Evolutionary conservation across 2,113 vertebrate species (phyloP), one percentile per base, ranked within the genome.

Genomic region (Myotis davidii): DNA sequence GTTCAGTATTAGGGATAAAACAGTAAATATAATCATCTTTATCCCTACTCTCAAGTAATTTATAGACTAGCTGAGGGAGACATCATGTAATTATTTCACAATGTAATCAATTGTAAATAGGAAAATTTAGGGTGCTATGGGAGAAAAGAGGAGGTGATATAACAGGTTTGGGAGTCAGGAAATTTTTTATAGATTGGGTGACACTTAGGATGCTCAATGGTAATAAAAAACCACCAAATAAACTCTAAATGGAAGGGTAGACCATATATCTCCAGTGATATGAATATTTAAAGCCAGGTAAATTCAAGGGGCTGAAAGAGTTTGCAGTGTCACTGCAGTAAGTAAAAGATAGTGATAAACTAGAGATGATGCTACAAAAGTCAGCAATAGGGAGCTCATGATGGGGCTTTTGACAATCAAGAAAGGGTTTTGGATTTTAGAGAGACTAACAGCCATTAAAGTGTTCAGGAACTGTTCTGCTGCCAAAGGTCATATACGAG

Each of bases 291-390:
- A 48, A 82, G 8, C 12, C 72, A 34, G 6, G 29, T 21, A 61
- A 77, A 72, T 70, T 54, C 17, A 70, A 70, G 39, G 4, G 65
- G 4, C 32, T 69, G 59, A 77, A 70, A n/a, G 23, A 37, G 61
- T 32, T 34, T 17, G 9, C 18, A 34, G 25, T 39, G 20, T 42
- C 18, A 50, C 1, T 34, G 52, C 1, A 59, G 9, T 9, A 69
- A 76, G 9, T 25, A 4, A 45, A 16, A 29, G 13, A 3, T 16
- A 3, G 12, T 39, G 9, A 6, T 14, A 2, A 6, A 7, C 13
- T 6, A 64, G 27, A 85, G 56, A 42, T 21, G 9, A 56, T 37
- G 10, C 23, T n/a, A 1, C 9, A 37, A 11, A 84, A 48, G 8
- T 67, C 50, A 37, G 10, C 5, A 81, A 13, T n/a, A 59, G 32